Conservation (phyloP, 1,140 invertebrate genomes). For the Hylaeus anthracinus region DNA sequence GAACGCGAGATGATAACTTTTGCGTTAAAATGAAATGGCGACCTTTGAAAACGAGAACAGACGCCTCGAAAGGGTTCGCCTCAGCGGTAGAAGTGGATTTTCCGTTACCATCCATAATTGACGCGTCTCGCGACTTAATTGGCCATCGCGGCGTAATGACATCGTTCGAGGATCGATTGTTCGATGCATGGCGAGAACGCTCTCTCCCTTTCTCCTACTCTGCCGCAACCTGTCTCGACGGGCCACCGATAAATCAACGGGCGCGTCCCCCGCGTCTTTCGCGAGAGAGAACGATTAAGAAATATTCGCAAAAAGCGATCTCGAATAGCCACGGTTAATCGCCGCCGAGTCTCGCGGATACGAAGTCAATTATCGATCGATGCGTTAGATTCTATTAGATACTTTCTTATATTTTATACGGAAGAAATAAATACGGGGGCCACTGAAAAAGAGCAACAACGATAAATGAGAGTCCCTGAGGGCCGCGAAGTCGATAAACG, state of each 20-base stretch:
- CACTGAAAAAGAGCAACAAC: too few species aligned
- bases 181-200: constrained; percentile 32
- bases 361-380: constrained; percentile 7
- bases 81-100: constrained; percentile 50
- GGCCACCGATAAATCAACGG: background rate
- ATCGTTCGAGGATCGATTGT: constrained; percentile 49
- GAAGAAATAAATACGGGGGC: too few species aligned
- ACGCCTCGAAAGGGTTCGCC: constrained; percentile 13
- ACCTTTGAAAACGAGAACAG: background rate
- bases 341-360: background rate
- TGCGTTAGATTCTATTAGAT: too few species aligned
- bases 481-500: too few species aligned
- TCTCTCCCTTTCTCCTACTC: constrained; percentile 12
- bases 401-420: too few species aligned
- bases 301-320: background rate
- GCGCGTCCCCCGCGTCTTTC: background rate
- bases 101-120: constrained; percentile 53
- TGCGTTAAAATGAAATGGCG: background rate
- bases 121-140: constrained; percentile 45
- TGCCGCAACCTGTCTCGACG: background rate
- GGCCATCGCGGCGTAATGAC: constrained; percentile 44
- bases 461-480: too few species aligned
- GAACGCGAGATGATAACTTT: background rate
- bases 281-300: background rate
- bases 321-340: background rate